Evolutionary conservation across 2,797 vertebrate species (phyloP).

Genomic region (Enteromius paludinosus): DNA sequence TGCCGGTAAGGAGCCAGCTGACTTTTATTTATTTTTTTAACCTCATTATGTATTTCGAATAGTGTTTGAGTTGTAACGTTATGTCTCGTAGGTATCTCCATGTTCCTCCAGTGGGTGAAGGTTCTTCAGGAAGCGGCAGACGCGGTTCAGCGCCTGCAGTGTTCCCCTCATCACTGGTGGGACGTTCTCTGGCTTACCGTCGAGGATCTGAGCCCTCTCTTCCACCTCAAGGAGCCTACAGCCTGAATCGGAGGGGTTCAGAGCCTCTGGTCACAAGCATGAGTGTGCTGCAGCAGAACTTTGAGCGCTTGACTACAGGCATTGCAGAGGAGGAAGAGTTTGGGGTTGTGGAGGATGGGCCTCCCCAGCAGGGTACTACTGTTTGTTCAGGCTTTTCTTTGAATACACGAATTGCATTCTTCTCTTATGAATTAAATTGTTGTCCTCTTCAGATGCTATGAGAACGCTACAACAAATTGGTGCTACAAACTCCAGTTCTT

Average conservation of each 20-base stretch:
- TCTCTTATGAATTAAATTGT: not conserved
- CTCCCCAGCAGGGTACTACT: constrained; percentile 62
- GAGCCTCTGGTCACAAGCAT: constrained; percentile 39
- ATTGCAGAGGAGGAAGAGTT: constrained; percentile 67
- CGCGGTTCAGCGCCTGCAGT: constrained; percentile 63
- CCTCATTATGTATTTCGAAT: not conserved
- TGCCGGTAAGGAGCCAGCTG: constrained; percentile 79
- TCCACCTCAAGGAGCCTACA: constrained; percentile 11
- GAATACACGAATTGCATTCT: not conserved
- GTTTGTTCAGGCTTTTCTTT: not conserved
- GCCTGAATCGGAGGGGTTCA: constrained; percentile 3
- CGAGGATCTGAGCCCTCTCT: constrained; percentile 72
- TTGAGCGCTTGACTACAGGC: constrained; percentile 36
- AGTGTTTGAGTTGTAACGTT: not conserved
- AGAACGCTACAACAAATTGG: not conserved
- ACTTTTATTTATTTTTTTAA: too few species aligned
- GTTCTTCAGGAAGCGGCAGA: constrained; percentile 49
- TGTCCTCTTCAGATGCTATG: not conserved
- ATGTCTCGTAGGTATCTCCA: constrained; percentile 79
- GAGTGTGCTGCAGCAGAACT: constrained; percentile 27
- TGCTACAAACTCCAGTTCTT: not conserved
- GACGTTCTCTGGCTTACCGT: constrained; percentile 26
- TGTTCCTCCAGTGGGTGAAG: constrained; percentile 54
- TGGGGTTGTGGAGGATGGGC: constrained; percentile 32
- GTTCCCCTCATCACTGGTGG: constrained; percentile 48